These are phyloP conservation scores for Eupithecia subfuscata DNA, from an alignment of 2,888 invertebrate genomes.

Conservation along the genomic window DNA sequence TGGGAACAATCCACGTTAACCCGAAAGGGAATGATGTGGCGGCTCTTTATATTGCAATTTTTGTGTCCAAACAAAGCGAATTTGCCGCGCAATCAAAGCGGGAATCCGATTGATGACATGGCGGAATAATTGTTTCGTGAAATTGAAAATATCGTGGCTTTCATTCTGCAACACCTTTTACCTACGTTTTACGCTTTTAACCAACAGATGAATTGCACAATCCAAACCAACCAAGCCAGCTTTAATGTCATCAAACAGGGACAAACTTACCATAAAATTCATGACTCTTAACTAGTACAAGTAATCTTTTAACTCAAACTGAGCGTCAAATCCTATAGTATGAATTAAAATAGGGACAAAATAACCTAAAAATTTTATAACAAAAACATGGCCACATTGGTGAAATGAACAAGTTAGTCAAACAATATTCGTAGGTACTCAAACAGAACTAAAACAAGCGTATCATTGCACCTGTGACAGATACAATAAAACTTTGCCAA, in stretches of 20 bases:
- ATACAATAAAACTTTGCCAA: constrained; percentile 82
- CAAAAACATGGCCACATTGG: background rate
- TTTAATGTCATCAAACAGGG: background rate
- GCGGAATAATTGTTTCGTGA: constrained; percentile 83
- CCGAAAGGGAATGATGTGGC: constrained; percentile 84
- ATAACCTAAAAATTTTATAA: background rate
- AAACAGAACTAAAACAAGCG: constrained; percentile 65
- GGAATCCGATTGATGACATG: constrained; percentile 84
- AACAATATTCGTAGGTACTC: constrained; percentile 46
- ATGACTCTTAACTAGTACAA: background rate
- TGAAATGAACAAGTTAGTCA: constrained; percentile 15
- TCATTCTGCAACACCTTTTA: constrained; percentile 67
- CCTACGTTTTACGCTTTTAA: background rate
- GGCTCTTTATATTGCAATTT: constrained; percentile 84
- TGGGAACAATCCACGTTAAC: constrained; percentile 83
- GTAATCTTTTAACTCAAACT: background rate
- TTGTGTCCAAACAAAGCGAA: constrained; percentile 84
- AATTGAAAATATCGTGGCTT: constrained; percentile 81
- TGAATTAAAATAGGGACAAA: background rate
- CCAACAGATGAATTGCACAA: background rate
- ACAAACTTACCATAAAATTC: background rate
- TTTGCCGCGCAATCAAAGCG: constrained; percentile 84
- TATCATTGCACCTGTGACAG: constrained; percentile 77
- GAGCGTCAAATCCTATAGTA: background rate
- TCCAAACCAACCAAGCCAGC: background rate